A percentile compares a stretch with the other conserved stretches of the same genome.
Conservation (phyloP, 2,888 invertebrate species). For the Teleogryllus oceanicus region DNA sequence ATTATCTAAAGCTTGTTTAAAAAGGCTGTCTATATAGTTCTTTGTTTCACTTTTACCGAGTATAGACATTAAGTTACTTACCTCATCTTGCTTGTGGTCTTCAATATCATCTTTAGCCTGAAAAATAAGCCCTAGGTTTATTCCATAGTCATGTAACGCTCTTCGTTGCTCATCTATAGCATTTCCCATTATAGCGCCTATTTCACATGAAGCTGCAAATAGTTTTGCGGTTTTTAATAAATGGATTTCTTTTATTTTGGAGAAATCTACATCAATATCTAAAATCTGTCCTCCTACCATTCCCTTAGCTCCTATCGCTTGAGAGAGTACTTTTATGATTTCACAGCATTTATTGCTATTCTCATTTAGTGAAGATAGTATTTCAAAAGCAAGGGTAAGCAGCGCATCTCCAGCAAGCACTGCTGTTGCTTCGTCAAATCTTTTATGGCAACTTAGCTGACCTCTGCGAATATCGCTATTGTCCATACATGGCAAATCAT, state of each 20-base stretch:
- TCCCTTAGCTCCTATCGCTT: no score
- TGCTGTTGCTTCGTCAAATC: constrained; percentile 35
- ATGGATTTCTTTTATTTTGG: constrained; percentile 35
- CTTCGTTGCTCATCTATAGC: constrained; percentile 28
- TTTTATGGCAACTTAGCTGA: constrained; percentile 34
- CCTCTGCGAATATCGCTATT: constrained; percentile 33
- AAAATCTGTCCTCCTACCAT: no score
- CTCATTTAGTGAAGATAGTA: constrained; percentile 32
- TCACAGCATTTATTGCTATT: constrained; percentile 23
- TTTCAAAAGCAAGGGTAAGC: constrained; percentile 35
- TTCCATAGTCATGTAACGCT: constrained; percentile 31
- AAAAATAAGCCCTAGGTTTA: constrained; percentile 34
- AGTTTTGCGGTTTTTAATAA: constrained; percentile 34
- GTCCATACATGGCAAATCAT: constrained; percentile 36
- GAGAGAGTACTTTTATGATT: constrained; percentile 32
- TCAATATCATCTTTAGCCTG: constrained; percentile 33
- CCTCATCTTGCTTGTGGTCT: background rate
- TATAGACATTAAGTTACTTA: background rate
- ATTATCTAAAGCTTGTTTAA: no score
- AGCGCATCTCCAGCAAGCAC: constrained; percentile 34
- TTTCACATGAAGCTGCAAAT: constrained; percentile 34
- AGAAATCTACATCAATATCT: no score
- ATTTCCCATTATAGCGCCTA: no score
- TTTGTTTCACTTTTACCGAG: no score
- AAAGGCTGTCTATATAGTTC: no score